A percentile compares a stretch with the other conserved stretches of the same genome.
phyloP scores from a whole-genome alignment of 2,113 vertebrate genomes.

The Pheucticus melanocephalus region DNA sequence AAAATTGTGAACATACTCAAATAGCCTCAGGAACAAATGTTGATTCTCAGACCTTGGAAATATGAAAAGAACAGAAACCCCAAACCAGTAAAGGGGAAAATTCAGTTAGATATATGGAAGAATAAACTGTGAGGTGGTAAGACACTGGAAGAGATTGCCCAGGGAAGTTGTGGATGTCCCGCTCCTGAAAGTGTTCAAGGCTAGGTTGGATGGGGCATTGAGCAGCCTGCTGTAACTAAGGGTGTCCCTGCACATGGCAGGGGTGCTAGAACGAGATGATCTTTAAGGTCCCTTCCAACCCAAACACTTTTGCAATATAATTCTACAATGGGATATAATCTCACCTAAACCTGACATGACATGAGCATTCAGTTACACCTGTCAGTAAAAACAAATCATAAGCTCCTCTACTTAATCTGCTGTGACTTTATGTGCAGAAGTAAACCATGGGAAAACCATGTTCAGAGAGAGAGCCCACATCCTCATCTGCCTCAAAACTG shows the following conservation, averaged over 20 bases:
- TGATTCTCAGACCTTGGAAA: background rate
- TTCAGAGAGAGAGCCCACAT: background rate
- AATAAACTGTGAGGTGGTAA: background rate
- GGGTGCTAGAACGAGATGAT: background rate
- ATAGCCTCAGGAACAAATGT: background rate
- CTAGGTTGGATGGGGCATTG: background rate
- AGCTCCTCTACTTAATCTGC: background rate
- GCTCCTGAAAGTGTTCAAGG: background rate
- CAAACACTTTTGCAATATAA: background rate
- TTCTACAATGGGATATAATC: background rate
- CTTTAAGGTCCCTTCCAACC: background rate
- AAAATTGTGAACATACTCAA: background rate
- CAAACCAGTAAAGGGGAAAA: background rate
- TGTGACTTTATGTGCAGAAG: background rate
- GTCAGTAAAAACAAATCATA: background rate
- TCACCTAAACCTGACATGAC: background rate
- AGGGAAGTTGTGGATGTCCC: background rate
- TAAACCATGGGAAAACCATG: background rate
- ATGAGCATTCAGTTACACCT: background rate
- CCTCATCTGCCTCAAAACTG: background rate
- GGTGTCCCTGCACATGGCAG: background rate
- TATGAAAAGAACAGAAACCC: background rate
- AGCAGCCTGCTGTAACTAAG: background rate
- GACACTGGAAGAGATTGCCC: background rate
- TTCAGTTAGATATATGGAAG: background rate